These are phyloP conservation scores for Sebastes vulpes DNA, from an alignment of 2,797 vertebrate species.

Conservation along the genomic window DNA sequence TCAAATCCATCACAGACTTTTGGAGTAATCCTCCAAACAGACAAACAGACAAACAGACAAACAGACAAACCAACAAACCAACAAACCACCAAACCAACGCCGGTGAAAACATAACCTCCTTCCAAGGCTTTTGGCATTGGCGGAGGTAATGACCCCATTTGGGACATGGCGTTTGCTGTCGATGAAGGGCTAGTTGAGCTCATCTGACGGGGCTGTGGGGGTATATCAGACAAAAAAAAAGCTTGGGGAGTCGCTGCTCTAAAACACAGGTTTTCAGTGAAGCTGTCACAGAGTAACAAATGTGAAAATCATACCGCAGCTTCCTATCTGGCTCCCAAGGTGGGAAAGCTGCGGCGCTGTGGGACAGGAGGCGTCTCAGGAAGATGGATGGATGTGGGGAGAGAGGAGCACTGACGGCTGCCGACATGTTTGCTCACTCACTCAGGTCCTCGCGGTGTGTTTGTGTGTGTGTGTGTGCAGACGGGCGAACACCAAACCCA, in stretches of 20 bases:
- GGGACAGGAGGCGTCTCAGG: conserved; percentile 54
- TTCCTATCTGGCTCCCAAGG: conserved; percentile 63
- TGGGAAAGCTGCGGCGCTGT: conserved; percentile 41
- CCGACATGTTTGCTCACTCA: conserved; percentile 50
- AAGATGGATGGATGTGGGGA: conserved; percentile 66
- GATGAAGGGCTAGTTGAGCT: background rate
- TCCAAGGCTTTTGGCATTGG: no score
- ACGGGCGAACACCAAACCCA: conserved; percentile 46
- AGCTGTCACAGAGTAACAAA: conserved; percentile 49
- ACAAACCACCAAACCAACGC: no score
- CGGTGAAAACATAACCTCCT: no score
- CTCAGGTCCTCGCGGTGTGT: conserved; percentile 17
- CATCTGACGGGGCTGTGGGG: background rate
- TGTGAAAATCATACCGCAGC: conserved; percentile 44
- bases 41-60: no score
- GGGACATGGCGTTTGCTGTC: background rate
- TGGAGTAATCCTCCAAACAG: no score
- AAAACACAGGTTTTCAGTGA: conserved; percentile 13
- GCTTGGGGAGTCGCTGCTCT: background rate
- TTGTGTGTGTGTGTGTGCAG: conserved; percentile 8
- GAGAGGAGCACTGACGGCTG: conserved; percentile 52
- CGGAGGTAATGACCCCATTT: background rate
- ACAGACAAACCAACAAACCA: no score
- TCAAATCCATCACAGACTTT: no score
- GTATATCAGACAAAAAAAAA: background rate